Conservation (phyloP, 2,797 vertebrate genomes). For the Alosa sapidissima region DNA sequence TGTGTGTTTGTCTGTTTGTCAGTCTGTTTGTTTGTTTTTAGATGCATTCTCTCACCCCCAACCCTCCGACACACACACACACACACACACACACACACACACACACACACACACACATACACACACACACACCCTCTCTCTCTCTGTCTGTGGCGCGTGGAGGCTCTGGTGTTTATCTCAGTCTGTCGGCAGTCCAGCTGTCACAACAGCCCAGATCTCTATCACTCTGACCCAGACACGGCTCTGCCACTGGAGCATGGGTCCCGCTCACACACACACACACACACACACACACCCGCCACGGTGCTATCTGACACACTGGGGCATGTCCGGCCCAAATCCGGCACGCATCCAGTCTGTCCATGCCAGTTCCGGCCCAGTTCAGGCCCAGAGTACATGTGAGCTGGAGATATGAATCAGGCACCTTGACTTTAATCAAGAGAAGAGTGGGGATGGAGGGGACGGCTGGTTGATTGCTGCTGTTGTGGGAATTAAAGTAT, state of each 20-base stretch:
- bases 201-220: slow-evolving; percentile 65
- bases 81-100: background rate
- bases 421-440: slow-evolving; percentile 63
- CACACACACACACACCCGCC: background rate
- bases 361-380: too few relatives aligned
- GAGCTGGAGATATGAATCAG: slow-evolving; percentile 55
- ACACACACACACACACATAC: background rate
- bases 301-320: too few relatives aligned
- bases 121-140: background rate
- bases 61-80: background rate
- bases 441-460: slow-evolving; percentile 57
- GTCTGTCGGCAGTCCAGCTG: slow-evolving; percentile 74
- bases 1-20: background rate
- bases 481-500: background rate
- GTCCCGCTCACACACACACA: background rate
- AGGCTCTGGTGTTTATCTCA: slow-evolving; percentile 69
- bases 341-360: too few relatives aligned
- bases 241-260: slow-evolving; percentile 32
- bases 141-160: slow-evolving; percentile 34
- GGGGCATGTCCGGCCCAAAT: too few relatives aligned
- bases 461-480: slow-evolving; percentile 42
- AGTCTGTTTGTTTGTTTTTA: background rate
- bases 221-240: slow-evolving; percentile 51
- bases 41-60: background rate
- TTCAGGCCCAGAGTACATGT: too few relatives aligned